Evolutionary conservation across 2,797 vertebrate species (phyloP), one percentile per base, ranked within the genome.

Genomic region (Poeciliopsis paucimaculata): DNA sequence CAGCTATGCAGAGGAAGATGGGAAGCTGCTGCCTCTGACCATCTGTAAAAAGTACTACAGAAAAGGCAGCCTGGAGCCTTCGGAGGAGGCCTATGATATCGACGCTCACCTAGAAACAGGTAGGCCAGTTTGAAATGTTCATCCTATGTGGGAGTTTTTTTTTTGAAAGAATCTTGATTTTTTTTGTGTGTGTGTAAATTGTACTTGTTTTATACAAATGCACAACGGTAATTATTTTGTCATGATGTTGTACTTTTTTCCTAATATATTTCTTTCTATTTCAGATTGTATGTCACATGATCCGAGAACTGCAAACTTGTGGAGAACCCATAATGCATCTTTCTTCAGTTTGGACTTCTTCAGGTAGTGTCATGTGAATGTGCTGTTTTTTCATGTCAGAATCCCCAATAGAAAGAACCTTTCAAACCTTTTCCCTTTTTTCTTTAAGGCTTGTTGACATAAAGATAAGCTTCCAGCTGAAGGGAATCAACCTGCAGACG

Each of bases 401-500:
- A 16, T 47, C 1, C 2, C 0, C 0, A 4, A 31, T 66, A 72
- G 8, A 15, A 41, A 4, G 34, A 18, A 73, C 5, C 36, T 43
- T 16, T 43, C 73, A 3, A 0, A 1, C 46, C 57, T 81, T 62
- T 51, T 51, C 23, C 2, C 18, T 2, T 23, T 23, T 80, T 91
- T 73, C 5, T 16, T 86, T 45, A 45, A 99, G 98, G 89, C 97
- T 99, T 34, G 91, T 99, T 80, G 91, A 96, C 79, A 82, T 99
- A 75, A 95, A 96, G 89, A 94, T 99, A 79, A 96, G 92, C 34
- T 99, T 99, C 92, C 94, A 92, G 82, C 94, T 99, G 84, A 97
- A 97, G 89, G 98, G 98, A 79, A 97, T 99, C 87, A 98, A 98
- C 88, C 94, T 99, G 0, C 98, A 99, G 92, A 98, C 97, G 0